Evolutionary conservation across 2,888 invertebrate genomes (phyloP), one percentile per base, ranked within the genome.

Genomic region (Agrochola lychnidis): DNA sequence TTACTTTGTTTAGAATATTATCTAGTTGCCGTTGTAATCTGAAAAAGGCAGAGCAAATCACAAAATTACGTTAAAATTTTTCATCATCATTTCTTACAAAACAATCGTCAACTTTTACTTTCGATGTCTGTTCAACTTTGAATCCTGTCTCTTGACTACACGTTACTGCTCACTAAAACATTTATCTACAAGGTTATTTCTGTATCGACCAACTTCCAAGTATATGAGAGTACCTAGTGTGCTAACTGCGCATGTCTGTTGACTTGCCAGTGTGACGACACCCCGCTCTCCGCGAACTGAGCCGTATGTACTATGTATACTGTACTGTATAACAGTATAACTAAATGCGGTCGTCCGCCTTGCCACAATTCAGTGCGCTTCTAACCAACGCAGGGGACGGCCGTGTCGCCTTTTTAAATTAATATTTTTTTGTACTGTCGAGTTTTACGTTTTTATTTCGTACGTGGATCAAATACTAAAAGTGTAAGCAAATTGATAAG

Each of bases 181-280:
- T 45, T 62, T 81, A 73, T 68, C 69, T 67, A 40, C 76, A 82
- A 85, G 82, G 86, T 19, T 82, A 82, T 85, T 82, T 82, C 45
- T 70, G 82, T 85, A 82, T 76, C 71, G 86, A 86, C 78, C 67
- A 12, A 81, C 62, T 71, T 62, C 62, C 48, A 30, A 82, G 53
- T 14, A 25, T 51, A 22, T 16, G 42, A n/a, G 42, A n/a, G 70
- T 77, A 72, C 25, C 22, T 53, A 59, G 40, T 22, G n/a, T 42
- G 56, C n/a, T 63, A 64, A 71, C 82, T 82, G 82, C 82, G 82
- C 82, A 82, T 86, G 86, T 73, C 72, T 71, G 82, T 51, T 51
- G 83, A 30, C 53, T 42, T 57, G 74, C 51, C 59, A 25, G 36
- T 22, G 7, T 82, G 82, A 82, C 82, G 82, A 82, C 64, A 85